Conservation (phyloP, 2,888 invertebrate species). For the Mythimna loreyi region DNA sequence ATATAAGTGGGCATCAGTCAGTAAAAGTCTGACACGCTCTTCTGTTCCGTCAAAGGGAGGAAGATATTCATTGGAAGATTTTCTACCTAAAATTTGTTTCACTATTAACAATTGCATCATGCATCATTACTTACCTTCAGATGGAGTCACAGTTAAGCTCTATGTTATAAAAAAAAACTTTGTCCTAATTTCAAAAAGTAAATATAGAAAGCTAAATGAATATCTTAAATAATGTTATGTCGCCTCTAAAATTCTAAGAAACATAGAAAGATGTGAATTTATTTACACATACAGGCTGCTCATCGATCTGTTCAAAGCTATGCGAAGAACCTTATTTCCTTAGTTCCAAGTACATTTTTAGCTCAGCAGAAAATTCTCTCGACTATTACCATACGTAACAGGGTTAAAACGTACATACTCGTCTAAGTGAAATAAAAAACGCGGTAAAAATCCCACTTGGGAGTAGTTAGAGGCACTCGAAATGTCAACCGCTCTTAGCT, state of each 20-base stretch:
- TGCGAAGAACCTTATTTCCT: constrained; percentile 12
- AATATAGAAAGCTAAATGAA: no score
- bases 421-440: constrained; percentile 67
- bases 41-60: no score
- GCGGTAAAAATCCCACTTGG: constrained; percentile 65
- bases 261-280: constrained; percentile 2
- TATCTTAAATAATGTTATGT: no score
- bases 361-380: constrained; percentile 32
- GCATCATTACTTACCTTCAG: no score
- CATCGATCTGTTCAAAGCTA: constrained; percentile 10
- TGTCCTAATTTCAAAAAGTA: no score
- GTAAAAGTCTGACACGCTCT: no score
- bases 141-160: no score
- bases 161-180: no score
- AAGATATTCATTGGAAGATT: no score
- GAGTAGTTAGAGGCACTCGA: constrained; percentile 69
- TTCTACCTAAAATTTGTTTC: no score
- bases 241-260: constrained; percentile 10
- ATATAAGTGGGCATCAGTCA: no score
- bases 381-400: constrained; percentile 57
- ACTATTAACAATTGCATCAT: no score
- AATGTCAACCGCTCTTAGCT: constrained; percentile 69
- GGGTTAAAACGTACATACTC: constrained; percentile 58
- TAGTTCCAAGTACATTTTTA: constrained; percentile 6
- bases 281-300: constrained; percentile 5